Evolutionary conservation across 2,113 vertebrate genomes (phyloP).

Genomic region (Trogon surrucura): DNA sequence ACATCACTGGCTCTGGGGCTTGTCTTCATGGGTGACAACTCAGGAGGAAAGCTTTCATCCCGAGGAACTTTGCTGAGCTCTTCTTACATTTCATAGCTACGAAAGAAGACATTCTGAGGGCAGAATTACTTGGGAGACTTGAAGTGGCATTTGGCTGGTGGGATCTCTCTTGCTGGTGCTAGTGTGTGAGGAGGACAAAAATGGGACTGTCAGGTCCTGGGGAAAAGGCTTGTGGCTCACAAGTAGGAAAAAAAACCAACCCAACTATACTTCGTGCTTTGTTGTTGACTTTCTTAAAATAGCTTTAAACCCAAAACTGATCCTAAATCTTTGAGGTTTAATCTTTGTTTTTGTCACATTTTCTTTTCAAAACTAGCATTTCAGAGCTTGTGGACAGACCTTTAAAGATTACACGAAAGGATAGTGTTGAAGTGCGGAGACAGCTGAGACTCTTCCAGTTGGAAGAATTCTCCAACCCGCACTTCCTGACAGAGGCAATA

Average conservation of each 20-base stretch:
- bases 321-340: neutral
- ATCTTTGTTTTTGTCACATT: neutral
- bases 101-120: neutral
- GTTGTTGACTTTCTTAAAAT: neutral
- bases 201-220: neutral
- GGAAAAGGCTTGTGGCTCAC: neutral
- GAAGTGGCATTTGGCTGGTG: neutral
- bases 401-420: neutral
- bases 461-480: constrained; percentile 2
- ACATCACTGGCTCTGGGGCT: neutral
- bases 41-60: neutral
- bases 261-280: neutral
- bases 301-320: neutral
- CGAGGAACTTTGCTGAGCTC: neutral
- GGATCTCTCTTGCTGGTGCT: neutral
- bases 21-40: neutral
- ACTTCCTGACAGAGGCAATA: constrained; percentile 27
- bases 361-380: neutral
- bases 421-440: neutral
- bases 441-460: constrained; percentile 43
- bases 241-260: neutral
- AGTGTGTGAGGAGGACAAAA: neutral
- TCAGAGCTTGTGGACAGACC: neutral
- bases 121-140: neutral
- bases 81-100: neutral